A percentile compares a stretch with the other conserved stretches of the same genome.
Evolutionary conservation across 2,888 invertebrate species (phyloP).

Genomic region (Chrysopilus asiliformis): DNA sequence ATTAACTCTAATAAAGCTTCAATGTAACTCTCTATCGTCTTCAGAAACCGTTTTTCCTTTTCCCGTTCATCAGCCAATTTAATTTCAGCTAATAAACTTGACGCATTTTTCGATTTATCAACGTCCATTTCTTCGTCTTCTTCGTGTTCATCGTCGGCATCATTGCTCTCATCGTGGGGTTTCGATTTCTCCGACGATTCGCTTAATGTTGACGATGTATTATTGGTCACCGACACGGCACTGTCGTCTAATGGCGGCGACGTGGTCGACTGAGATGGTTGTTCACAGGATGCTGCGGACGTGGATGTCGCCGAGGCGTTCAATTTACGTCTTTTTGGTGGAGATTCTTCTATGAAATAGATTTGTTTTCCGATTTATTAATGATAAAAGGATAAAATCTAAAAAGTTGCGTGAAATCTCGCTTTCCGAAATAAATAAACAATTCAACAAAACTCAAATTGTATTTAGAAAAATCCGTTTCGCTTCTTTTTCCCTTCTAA

Average conservation of each 20-base stretch:
- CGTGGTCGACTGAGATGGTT: constrained; percentile 16
- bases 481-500: neutral
- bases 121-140: constrained; percentile 15
- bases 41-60: constrained; percentile 27
- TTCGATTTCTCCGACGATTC: constrained; percentile 7
- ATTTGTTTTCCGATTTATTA: neutral
- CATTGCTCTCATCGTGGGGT: constrained; percentile 18
- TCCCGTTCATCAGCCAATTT: constrained; percentile 29
- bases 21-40: constrained; percentile 34
- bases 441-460: constrained; percentile 1
- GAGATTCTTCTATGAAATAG: neutral
- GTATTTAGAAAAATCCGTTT: neutral
- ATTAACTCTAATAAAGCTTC: constrained; percentile 30
- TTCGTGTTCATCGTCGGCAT: constrained; percentile 20
- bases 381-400: neutral
- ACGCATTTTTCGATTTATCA: constrained; percentile 7
- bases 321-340: neutral
- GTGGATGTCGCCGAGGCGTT: constrained; percentile 8
- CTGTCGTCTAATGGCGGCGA: too few species aligned
- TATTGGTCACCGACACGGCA: too few species aligned
- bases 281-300: constrained; percentile 17
- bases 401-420: neutral
- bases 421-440: constrained; percentile 13
- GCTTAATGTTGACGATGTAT: constrained; percentile 18
- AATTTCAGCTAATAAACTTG: constrained; percentile 21